Conservation (phyloP, 2,113 vertebrate species). For the Psettodes erumei region DNA sequence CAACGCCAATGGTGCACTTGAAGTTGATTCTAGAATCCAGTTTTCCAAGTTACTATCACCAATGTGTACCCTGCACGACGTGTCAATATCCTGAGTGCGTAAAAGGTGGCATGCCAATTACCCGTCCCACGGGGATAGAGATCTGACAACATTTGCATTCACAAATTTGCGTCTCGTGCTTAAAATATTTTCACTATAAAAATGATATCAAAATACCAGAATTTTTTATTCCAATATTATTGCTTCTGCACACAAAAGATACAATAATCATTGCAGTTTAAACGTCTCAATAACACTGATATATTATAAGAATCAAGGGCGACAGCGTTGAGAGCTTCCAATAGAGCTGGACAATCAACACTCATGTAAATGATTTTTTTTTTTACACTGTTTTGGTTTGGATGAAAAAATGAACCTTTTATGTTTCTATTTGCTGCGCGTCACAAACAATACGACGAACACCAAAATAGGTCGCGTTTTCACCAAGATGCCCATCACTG, state of each 20-base stretch:
- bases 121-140: background rate
- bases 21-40: background rate
- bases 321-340: background rate
- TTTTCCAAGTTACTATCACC: background rate
- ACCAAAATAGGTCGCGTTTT: background rate
- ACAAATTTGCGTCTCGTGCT: background rate
- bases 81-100: conserved; percentile 49
- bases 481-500: background rate
- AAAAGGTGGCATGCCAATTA: conserved; percentile 33
- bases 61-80: background rate
- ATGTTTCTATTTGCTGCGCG: background rate
- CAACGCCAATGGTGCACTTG: background rate
- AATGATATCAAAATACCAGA: too few relatives aligned
- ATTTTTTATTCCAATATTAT: too few relatives aligned
- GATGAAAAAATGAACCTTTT: background rate
- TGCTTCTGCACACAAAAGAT: too few relatives aligned
- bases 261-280: too few relatives aligned
- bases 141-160: conserved; percentile 2
- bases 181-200: background rate
- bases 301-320: background rate
- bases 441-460: background rate
- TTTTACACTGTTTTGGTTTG: background rate
- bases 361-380: too few relatives aligned
- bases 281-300: too few relatives aligned
- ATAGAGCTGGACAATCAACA: background rate